These are phyloP conservation scores for Nomada hirtipes DNA, from an alignment of 2,888 invertebrate species.

Conservation along the genomic window DNA sequence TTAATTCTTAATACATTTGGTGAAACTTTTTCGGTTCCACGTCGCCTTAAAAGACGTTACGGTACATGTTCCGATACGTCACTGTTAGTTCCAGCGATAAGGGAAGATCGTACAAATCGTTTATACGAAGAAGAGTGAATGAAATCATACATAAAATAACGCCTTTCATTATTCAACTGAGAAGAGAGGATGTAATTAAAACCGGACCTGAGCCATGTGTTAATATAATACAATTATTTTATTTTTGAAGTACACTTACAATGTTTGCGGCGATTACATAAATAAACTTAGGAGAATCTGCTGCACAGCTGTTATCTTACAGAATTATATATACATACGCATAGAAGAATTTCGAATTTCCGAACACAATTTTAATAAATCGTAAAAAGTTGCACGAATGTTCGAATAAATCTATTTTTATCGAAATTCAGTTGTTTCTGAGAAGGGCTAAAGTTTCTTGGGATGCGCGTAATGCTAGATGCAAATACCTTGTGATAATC, in stretches of 20 bases:
- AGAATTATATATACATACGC: too few relatives aligned
- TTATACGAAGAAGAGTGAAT: slow-evolving; percentile 49
- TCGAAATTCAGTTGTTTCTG: neutral
- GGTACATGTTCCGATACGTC: slow-evolving; percentile 13
- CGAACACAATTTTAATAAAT: neutral
- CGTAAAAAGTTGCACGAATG: neutral
- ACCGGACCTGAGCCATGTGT: neutral
- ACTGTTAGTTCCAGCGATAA: slow-evolving; percentile 59
- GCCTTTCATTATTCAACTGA: slow-evolving; percentile 36
- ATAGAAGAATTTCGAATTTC: too few relatives aligned
- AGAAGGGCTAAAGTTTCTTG: neutral
- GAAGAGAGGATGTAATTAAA: neutral
- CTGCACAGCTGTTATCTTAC: too few relatives aligned
- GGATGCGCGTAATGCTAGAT: neutral
- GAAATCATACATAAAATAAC: slow-evolving; percentile 42
- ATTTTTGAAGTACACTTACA: neutral
- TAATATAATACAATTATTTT: neutral
- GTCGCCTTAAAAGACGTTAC: slow-evolving; percentile 1
- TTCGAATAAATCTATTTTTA: neutral
- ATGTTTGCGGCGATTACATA: neutral
- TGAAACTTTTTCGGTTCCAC: neutral
- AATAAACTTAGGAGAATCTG: too few relatives aligned
- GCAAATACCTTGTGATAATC: slow-evolving; percentile 15
- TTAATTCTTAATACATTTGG: neutral
- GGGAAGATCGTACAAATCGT: slow-evolving; percentile 35